Percentiles rank a stretch among this genome's conserved stretches.
These are phyloP conservation scores for Sinocyclocheilus rhinocerous DNA, from an alignment of 2,113 vertebrate genomes.

Conservation along the genomic window DNA sequence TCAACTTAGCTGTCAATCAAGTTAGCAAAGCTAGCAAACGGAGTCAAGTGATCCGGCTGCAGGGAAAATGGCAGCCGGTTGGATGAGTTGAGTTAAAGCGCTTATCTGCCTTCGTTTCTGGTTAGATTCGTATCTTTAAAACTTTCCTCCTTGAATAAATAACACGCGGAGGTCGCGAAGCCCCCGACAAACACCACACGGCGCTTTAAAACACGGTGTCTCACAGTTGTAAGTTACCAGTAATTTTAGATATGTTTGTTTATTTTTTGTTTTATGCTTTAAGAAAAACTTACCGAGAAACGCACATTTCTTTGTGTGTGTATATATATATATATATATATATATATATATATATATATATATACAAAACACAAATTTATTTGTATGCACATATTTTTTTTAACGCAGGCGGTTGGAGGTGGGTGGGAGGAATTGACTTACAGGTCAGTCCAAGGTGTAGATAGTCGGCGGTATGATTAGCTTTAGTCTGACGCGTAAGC, in stretches of 20 bases:
- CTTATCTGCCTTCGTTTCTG: conserved; percentile 24
- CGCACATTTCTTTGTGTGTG: no score
- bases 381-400: no score
- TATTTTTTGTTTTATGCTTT: not conserved
- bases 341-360: no score
- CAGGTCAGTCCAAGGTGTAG: conserved; percentile 52
- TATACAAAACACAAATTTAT: no score
- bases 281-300: not conserved
- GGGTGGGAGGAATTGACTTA: conserved; percentile 47
- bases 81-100: conserved; percentile 35
- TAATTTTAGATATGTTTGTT: not conserved
- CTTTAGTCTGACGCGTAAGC: conserved; percentile 26
- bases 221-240: not conserved
- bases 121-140: not conserved
- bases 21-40: conserved; percentile 46
- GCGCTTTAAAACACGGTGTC: not conserved
- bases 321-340: not conserved
- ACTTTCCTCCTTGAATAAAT: conserved; percentile 12
- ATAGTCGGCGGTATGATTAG: not conserved
- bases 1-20: conserved; percentile 53
- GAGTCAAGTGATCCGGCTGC: conserved; percentile 33
- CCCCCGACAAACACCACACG: conserved; percentile 21
- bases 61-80: conserved; percentile 42
- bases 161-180: conserved; percentile 23
- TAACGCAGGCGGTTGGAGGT: conserved; percentile 4